These are phyloP conservation scores for Coregonus suidteri DNA, from an alignment of 2,797 vertebrate species.

Conservation along the genomic window DNA sequence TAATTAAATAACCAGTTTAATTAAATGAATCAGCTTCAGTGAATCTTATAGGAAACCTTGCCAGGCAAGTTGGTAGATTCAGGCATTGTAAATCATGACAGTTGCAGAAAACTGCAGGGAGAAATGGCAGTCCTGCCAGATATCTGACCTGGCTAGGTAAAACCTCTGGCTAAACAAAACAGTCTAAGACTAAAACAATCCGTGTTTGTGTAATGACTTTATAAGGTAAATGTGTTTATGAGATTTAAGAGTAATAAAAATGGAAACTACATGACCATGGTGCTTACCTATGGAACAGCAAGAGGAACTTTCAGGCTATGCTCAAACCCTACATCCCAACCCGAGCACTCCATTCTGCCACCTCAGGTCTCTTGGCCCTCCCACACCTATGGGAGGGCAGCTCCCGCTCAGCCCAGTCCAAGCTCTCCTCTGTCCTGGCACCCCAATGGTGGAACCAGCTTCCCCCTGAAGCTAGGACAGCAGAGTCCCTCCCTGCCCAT, in stretches of 20 bases:
- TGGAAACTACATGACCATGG: too few species aligned
- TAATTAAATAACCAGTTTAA: slow-evolving; percentile 32
- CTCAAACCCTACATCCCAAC: too few species aligned
- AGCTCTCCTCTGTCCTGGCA: too few species aligned
- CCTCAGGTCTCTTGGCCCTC: too few species aligned
- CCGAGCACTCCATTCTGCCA: too few species aligned
- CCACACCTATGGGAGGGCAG: too few species aligned
- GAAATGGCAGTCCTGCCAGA: neutral
- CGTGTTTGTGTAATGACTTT: neutral
- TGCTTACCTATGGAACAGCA: too few species aligned
- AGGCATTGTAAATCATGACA: neutral
- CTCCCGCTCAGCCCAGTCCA: too few species aligned
- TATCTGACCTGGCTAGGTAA: neutral
- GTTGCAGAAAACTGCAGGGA: neutral
- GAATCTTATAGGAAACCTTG: neutral
- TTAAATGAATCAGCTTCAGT: slow-evolving; percentile 23
- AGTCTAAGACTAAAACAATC: slow-evolving; percentile 1
- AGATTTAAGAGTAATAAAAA: neutral
- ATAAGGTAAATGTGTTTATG: slow-evolving; percentile 7
- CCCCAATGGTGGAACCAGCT: too few species aligned
- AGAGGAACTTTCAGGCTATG: too few species aligned
- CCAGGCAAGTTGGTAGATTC: neutral
- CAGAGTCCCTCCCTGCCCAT: too few species aligned
- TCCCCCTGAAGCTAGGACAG: too few species aligned
- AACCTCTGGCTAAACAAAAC: neutral